Evolutionary conservation across 2,888 invertebrate species (phyloP).

Genomic region (Calameuta idolon): DNA sequence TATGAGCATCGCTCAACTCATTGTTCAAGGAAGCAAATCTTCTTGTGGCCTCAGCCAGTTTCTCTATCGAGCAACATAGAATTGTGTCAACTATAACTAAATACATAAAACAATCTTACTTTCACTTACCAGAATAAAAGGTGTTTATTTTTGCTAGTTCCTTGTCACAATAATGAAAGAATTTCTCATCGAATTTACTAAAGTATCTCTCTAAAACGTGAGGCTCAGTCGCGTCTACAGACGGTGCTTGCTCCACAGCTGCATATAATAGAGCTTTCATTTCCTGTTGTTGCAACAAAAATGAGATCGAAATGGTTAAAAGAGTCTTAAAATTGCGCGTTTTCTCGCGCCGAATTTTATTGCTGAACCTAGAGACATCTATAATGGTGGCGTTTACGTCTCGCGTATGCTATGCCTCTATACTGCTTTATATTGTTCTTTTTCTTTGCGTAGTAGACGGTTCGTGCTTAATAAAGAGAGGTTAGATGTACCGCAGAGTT

Average conservation of each 20-base stretch:
- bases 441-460: neutral
- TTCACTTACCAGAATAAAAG: conserved; percentile 77
- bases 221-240: conserved; percentile 79
- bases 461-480: neutral
- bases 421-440: neutral
- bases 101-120: neutral
- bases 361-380: neutral
- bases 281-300: conserved; percentile 69
- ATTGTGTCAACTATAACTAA: neutral
- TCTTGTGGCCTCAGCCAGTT: conserved; percentile 87
- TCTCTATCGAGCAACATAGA: conserved; percentile 70
- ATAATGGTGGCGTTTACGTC: neutral
- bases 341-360: neutral
- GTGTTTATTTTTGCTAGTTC: conserved; percentile 90
- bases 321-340: neutral
- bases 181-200: conserved; percentile 85
- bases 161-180: conserved; percentile 86
- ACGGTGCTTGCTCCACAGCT: conserved; percentile 82
- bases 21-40: conserved; percentile 81
- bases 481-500: neutral
- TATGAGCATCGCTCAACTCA: conserved; percentile 73
- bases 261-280: conserved; percentile 88
- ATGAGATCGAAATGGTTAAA: neutral
- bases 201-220: conserved; percentile 79
- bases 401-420: neutral